Evolutionary conservation across 1,140 invertebrate genomes (phyloP).

Genomic region (Dinoponera quadriceps): DNA sequence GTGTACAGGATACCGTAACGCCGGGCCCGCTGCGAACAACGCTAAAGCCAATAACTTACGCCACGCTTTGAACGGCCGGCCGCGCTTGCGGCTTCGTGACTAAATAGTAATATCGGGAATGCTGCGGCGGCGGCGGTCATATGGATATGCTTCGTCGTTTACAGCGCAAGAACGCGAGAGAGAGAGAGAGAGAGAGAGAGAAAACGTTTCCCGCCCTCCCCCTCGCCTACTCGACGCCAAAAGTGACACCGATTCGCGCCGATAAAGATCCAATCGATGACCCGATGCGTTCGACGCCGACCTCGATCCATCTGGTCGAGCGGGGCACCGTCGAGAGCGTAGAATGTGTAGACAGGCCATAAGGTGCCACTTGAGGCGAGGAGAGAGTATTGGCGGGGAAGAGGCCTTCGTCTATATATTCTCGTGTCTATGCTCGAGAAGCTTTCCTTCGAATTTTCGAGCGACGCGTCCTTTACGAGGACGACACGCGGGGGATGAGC

Average conservation of each 20-base stretch:
- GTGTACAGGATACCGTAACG: constrained; percentile 63
- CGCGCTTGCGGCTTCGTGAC: constrained; percentile 74
- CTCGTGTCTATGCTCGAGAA: no score
- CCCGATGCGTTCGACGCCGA: no score
- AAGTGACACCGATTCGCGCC: constrained; percentile 31
- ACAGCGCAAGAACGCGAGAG: constrained; percentile 17
- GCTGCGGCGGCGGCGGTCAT: constrained; percentile 20
- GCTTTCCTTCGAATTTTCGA: no score
- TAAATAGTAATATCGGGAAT: constrained; percentile 78
- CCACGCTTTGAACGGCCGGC: constrained; percentile 73
- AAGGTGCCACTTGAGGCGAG: no score
- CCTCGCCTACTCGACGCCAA: not conserved
- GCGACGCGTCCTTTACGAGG: no score
- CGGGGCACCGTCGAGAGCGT: no score
- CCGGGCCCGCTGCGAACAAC: constrained; percentile 60
- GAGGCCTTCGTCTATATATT: no score
- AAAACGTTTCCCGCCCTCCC: no score
- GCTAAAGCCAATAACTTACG: constrained; percentile 73
- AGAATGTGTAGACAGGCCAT: no score
- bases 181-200: constrained; percentile 11
- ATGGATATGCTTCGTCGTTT: constrained; percentile 3
- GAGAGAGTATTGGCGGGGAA: no score
- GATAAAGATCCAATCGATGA: not conserved
- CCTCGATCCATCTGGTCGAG: no score
- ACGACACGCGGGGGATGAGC: no score